These are phyloP conservation scores for Mus minutoides DNA, from an alignment of 2,797 vertebrate genomes.

Conservation along the genomic window DNA sequence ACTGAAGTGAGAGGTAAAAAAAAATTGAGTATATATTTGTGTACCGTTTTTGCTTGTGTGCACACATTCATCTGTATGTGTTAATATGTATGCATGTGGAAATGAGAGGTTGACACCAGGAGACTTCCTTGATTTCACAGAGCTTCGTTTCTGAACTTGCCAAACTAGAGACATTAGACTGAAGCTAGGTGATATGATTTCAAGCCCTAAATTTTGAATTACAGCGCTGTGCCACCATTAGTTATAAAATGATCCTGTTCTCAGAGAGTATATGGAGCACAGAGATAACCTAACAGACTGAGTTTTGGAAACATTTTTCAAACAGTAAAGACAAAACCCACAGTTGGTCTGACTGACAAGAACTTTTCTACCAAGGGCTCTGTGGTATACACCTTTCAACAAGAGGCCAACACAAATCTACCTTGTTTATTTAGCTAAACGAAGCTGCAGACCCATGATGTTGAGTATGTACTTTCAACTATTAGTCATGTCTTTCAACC, in stretches of 20 bases:
- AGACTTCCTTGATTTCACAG: background rate
- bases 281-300: background rate
- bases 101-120: background rate
- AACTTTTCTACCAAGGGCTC: background rate
- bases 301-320: slow-evolving; percentile 12
- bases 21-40: background rate
- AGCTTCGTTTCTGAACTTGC: background rate
- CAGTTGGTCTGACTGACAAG: background rate
- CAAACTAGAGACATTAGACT: background rate
- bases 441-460: background rate
- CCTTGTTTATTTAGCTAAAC: slow-evolving; percentile 7
- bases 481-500: slow-evolving; percentile 1
- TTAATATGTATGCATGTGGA: background rate
- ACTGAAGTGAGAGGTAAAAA: background rate
- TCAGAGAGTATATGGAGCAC: background rate
- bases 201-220: background rate
- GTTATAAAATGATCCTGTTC: background rate
- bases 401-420: background rate
- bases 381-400: background rate
- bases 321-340: background rate
- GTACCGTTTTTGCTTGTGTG: background rate
- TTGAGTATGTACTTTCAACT: slow-evolving; percentile 59
- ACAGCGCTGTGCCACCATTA: background rate
- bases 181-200: background rate
- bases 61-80: too few relatives aligned